A percentile compares a stretch with the other conserved stretches of the same genome.
Conservation (phyloP, 2,113 vertebrate genomes). For the Polypterus senegalus region DNA sequence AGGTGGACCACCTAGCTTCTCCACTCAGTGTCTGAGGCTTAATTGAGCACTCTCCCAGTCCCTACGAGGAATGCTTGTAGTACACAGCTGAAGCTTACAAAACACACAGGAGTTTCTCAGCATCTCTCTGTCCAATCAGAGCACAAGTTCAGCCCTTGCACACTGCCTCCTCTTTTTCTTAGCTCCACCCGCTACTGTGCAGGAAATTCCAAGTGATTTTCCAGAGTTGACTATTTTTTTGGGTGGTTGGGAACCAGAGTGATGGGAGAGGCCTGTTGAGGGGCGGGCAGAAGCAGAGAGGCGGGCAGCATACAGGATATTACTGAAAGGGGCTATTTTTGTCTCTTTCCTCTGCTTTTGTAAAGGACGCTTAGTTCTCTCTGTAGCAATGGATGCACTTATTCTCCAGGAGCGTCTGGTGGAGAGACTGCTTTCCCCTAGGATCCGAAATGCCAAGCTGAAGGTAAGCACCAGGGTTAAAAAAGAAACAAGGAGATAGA, state of each 20-base stretch:
- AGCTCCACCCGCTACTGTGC: neutral
- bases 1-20: too few species aligned
- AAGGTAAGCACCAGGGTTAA: conserved; percentile 54
- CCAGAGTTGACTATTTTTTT: neutral
- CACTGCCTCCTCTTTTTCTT: neutral
- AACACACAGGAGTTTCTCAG: too few species aligned
- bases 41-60: too few species aligned
- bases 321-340: conserved; percentile 8
- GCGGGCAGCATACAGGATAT: conserved; percentile 11
- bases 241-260: neutral
- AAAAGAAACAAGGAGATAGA: too few species aligned
- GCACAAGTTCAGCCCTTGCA: neutral
- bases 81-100: too few species aligned
- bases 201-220: conserved; percentile 21
- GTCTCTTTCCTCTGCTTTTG: conserved; percentile 3
- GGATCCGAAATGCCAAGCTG: conserved; percentile 70
- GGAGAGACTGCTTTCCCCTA: conserved; percentile 80
- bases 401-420: conserved; percentile 87
- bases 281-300: conserved; percentile 12
- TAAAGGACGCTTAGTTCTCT: conserved; percentile 29
- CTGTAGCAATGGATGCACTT: conserved; percentile 75
- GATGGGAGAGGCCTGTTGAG: conserved; percentile 22
- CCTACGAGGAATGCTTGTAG: too few species aligned
- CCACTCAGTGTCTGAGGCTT: too few species aligned
- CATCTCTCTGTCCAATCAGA: too few species aligned